phyloP scores from a whole-genome alignment of 2,888 invertebrate genomes.

The Halictus ligatus region DNA sequence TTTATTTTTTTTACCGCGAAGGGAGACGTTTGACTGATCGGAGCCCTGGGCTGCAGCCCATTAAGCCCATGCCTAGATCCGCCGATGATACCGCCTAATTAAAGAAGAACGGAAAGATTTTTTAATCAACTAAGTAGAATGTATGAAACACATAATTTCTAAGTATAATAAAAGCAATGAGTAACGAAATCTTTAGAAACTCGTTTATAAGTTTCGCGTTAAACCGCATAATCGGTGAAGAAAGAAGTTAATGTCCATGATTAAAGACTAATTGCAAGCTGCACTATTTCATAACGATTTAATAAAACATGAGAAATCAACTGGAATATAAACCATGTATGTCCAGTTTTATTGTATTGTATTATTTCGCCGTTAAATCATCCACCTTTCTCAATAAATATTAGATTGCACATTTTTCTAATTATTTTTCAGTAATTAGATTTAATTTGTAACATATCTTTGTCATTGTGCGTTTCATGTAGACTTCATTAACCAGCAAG shows the following conservation, averaged over 20 bases:
- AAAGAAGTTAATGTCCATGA: slow-evolving; percentile 2
- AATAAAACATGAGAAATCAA: slow-evolving; percentile 1
- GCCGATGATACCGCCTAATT: background rate
- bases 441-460: too few species aligned
- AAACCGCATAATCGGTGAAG: background rate
- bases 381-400: too few species aligned
- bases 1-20: too few species aligned
- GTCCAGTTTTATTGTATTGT: background rate
- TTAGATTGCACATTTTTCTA: background rate
- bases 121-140: background rate
- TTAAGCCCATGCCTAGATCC: too few species aligned
- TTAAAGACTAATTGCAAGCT: background rate
- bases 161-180: background rate
- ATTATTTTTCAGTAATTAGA: background rate
- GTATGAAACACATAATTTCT: background rate
- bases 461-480: background rate
- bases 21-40: too few species aligned
- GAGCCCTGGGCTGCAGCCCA: too few species aligned
- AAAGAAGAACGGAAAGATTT: background rate
- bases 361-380: background rate
- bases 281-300: background rate
- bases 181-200: background rate
- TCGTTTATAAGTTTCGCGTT: background rate
- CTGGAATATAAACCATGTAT: background rate
- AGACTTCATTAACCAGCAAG: background rate